phyloP scores from a whole-genome alignment of 2,888 invertebrate genomes.

The Meta bourneti region DNA sequence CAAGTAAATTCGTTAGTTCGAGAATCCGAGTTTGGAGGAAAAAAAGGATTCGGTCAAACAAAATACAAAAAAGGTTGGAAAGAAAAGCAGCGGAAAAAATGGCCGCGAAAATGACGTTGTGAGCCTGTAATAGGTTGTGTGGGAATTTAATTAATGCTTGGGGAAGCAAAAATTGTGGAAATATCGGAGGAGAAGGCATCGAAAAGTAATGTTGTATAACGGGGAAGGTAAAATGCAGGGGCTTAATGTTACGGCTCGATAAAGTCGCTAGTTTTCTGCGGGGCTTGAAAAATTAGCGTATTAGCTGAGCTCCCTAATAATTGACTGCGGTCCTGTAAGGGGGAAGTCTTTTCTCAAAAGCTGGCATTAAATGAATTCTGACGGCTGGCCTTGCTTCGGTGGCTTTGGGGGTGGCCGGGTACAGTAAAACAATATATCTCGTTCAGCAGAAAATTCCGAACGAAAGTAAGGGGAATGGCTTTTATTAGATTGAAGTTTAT shows the following conservation, averaged over 20 bases:
- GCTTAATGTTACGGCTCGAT: constrained; percentile 56
- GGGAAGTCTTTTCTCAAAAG: constrained; percentile 51
- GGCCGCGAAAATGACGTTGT: constrained; percentile 57
- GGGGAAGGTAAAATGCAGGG: background rate
- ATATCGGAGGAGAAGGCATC: constrained; percentile 50
- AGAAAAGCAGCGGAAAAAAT: constrained; percentile 2
- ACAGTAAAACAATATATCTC: too few species aligned
- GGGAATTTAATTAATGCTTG: constrained; percentile 64
- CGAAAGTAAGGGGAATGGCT: too few species aligned
- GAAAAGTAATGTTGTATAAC: constrained; percentile 57
- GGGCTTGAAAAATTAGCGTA: constrained; percentile 54
- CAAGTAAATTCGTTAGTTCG: constrained; percentile 48
- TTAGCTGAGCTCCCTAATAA: constrained; percentile 45
- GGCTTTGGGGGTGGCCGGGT: background rate
- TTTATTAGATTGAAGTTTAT: too few species aligned
- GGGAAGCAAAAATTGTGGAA: constrained; percentile 57
- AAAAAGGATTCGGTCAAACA: background rate
- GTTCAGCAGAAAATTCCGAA: too few species aligned
- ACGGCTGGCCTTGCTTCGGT: background rate
- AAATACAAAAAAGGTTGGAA: constrained; percentile 9
- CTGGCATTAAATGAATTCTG: constrained; percentile 46
- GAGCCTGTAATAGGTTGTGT: constrained; percentile 46
- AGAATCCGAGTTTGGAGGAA: background rate
- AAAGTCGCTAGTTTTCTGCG: constrained; percentile 19
- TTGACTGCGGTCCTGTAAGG: constrained; percentile 35